Conservation (phyloP, 2,888 invertebrate genomes). For the Saturnia japonica region DNA sequence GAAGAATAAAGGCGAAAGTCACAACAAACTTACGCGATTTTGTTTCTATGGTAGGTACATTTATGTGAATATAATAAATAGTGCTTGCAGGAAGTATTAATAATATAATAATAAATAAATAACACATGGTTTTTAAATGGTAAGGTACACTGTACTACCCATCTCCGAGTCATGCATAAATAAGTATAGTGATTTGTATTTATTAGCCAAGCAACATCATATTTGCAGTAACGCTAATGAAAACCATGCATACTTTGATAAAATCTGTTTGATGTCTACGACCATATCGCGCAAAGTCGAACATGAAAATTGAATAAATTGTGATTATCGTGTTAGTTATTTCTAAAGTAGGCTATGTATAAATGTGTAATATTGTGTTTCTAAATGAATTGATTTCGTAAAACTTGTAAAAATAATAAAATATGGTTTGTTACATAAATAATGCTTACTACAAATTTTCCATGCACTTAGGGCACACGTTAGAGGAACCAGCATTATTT, state of each 20-base stretch:
- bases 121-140: neutral
- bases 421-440: neutral
- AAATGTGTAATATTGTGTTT: neutral
- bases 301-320: neutral
- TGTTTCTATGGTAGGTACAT: neutral
- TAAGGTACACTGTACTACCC: neutral
- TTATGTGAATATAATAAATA: neutral
- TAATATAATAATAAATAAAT: neutral
- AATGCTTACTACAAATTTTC: neutral
- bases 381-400: neutral
- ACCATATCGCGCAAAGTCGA: neutral
- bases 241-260: neutral
- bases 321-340: neutral
- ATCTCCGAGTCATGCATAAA: conserved; percentile 19
- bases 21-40: neutral
- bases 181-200: conserved; percentile 10
- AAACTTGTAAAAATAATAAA: neutral
- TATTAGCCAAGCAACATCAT: conserved; percentile 17
- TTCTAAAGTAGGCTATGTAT: neutral
- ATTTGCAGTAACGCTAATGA: conserved; percentile 12
- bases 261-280: neutral
- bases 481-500: neutral
- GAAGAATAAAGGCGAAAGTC: neutral
- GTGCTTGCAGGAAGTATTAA: neutral
- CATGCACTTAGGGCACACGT: neutral